These are phyloP conservation scores for Gastrophysa polygoni DNA, from an alignment of 2,888 invertebrate genomes.

Conservation along the genomic window DNA sequence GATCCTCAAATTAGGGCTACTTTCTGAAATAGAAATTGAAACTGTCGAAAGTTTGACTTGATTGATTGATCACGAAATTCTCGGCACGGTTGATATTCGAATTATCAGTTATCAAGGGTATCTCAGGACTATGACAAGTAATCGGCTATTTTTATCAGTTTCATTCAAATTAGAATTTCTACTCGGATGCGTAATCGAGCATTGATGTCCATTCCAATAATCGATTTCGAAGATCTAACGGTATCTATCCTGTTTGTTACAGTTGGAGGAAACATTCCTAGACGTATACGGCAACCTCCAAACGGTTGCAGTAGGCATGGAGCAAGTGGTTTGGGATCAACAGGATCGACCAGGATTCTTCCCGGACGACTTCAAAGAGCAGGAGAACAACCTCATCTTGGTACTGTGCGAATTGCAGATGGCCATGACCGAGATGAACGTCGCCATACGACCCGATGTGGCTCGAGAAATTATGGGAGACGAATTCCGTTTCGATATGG, in stretches of 20 bases:
- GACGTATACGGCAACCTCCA: conserved; percentile 72
- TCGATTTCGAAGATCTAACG: too few species aligned
- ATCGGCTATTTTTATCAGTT: too few species aligned
- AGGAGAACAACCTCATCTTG: conserved; percentile 66
- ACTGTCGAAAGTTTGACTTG: too few species aligned
- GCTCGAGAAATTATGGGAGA: conserved; percentile 58
- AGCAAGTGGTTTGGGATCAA: conserved; percentile 68
- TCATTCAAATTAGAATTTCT: too few species aligned
- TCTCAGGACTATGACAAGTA: too few species aligned
- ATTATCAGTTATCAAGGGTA: too few species aligned
- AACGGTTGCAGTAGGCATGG: conserved; percentile 72
- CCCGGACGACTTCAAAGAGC: conserved; percentile 62
- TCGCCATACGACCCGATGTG: conserved; percentile 60
- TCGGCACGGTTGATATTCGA: too few species aligned
- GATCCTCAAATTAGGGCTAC: too few species aligned
- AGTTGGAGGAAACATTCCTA: conserved; percentile 63
- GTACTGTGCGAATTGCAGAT: conserved; percentile 74
- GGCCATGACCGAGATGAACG: conserved; percentile 61
- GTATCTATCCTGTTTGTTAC: conserved; percentile 23
- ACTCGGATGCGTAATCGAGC: too few species aligned
- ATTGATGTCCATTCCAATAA: too few species aligned
- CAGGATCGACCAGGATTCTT: conserved; percentile 57
- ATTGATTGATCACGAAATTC: too few species aligned
- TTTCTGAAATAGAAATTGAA: too few species aligned
- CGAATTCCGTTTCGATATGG: conserved; percentile 51